phyloP scores from a whole-genome alignment of 2,888 invertebrate species.

The Andrena haemorrhoa region DNA sequence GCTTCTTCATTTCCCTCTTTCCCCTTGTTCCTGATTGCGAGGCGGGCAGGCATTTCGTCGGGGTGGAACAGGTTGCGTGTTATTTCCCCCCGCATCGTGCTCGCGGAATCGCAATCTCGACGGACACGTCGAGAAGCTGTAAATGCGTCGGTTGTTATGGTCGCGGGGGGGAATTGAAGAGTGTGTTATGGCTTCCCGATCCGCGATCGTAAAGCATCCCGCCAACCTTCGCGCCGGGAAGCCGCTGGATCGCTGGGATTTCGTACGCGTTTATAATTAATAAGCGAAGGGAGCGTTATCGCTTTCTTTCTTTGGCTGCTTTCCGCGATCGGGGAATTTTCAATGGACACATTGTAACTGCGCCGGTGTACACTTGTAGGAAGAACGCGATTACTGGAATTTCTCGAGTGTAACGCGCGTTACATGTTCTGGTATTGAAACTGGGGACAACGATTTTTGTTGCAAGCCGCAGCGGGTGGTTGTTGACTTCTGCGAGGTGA shows the following conservation, averaged over 20 bases:
- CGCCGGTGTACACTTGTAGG: not conserved
- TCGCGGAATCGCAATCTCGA: not conserved
- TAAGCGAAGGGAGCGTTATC: constrained; percentile 2
- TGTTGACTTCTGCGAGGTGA: too few relatives aligned
- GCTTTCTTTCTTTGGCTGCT: not conserved
- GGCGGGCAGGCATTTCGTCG: not conserved
- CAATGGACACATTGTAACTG: not conserved
- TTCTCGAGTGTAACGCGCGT: constrained; percentile 5
- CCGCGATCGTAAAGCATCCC: not conserved
- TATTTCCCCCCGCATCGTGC: not conserved
- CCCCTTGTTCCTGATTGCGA: not conserved
- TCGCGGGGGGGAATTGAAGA: not conserved
- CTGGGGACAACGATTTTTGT: too few relatives aligned
- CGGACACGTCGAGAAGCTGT: not conserved
- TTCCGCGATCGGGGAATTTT: not conserved
- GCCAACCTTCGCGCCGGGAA: not conserved
- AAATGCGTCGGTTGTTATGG: not conserved
- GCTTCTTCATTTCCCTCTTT: not conserved
- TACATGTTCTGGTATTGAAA: too few relatives aligned
- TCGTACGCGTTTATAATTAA: constrained; percentile 11
- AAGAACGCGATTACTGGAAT: not conserved
- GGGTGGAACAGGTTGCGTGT: not conserved
- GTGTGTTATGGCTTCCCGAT: not conserved
- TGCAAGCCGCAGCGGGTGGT: too few relatives aligned
- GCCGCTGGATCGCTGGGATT: not conserved